Conservation (phyloP, 2,113 vertebrate genomes). For the Ictalurus punctatus region DNA sequence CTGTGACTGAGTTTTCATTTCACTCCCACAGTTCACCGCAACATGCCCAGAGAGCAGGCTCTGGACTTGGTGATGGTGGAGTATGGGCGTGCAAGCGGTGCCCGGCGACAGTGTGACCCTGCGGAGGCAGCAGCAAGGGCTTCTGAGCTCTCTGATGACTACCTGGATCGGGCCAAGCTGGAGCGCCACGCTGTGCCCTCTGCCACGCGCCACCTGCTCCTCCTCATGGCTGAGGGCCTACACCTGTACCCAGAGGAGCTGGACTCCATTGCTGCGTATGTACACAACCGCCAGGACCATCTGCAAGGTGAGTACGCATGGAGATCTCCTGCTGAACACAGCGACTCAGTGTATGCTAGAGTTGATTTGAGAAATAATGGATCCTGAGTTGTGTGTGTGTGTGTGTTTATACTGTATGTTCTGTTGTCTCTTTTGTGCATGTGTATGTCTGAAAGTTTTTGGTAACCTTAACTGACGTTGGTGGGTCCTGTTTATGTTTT, state of each 20-base stretch:
- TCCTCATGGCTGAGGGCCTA: slow-evolving; percentile 72
- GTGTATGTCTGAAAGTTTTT: neutral
- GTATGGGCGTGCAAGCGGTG: slow-evolving; percentile 66
- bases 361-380: neutral
- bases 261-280: slow-evolving; percentile 65
- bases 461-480: no score
- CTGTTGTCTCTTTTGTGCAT: neutral
- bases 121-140: slow-evolving; percentile 69
- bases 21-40: slow-evolving; percentile 68
- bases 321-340: slow-evolving; percentile 27
- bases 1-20: slow-evolving; percentile 40
- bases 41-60: slow-evolving; percentile 79
- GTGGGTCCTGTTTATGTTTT: neutral
- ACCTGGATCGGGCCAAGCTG: slow-evolving; percentile 66
- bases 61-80: slow-evolving; percentile 70
- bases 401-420: neutral
- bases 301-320: slow-evolving; percentile 65
- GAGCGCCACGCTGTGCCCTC: slow-evolving; percentile 68
- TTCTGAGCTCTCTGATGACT: slow-evolving; percentile 73
- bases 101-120: slow-evolving; percentile 63
- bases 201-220: slow-evolving; percentile 66
- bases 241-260: slow-evolving; percentile 71
- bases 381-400: neutral
- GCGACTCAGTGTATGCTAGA: neutral
- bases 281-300: slow-evolving; percentile 68